These are phyloP conservation scores for Phoxinus phoxinus DNA, from an alignment of 2,113 vertebrate genomes.

Conservation along the genomic window DNA sequence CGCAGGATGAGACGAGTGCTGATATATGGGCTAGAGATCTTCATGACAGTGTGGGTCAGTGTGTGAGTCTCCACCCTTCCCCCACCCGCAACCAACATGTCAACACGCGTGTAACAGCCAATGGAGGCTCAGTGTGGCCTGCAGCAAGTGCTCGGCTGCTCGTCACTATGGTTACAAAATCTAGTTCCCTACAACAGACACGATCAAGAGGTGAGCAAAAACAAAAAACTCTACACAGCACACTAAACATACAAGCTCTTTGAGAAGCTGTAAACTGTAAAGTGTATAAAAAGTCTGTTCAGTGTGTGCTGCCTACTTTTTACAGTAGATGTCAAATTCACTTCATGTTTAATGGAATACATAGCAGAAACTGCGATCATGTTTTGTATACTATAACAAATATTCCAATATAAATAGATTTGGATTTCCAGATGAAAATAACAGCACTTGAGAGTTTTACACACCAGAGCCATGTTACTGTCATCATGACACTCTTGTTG, in stretches of 20 bases:
- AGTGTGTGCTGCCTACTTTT: background rate
- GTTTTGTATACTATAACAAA: background rate
- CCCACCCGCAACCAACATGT: constrained; percentile 49
- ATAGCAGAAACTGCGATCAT: background rate
- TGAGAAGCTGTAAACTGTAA: background rate
- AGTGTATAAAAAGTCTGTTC: background rate
- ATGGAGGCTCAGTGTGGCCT: constrained; percentile 56
- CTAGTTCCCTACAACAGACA: constrained; percentile 55
- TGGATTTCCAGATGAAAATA: background rate
- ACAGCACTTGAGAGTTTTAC: background rate
- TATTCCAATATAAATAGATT: background rate
- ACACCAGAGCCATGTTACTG: background rate
- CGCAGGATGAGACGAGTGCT: background rate
- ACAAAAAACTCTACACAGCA: constrained; percentile 25
- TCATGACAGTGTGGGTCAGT: constrained; percentile 16
- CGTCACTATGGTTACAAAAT: constrained; percentile 62
- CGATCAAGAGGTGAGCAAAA: constrained; percentile 12
- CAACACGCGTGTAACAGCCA: constrained; percentile 60
- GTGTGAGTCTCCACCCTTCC: constrained; percentile 18
- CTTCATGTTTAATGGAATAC: background rate
- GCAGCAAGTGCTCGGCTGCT: constrained; percentile 64
- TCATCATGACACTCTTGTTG: background rate
- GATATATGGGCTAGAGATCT: constrained; percentile 23
- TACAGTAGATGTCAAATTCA: background rate
- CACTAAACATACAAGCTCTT: background rate